Conservation (phyloP, 53 echinoderm and acorn worm species). For the Paracentrotus lividus region DNA sequence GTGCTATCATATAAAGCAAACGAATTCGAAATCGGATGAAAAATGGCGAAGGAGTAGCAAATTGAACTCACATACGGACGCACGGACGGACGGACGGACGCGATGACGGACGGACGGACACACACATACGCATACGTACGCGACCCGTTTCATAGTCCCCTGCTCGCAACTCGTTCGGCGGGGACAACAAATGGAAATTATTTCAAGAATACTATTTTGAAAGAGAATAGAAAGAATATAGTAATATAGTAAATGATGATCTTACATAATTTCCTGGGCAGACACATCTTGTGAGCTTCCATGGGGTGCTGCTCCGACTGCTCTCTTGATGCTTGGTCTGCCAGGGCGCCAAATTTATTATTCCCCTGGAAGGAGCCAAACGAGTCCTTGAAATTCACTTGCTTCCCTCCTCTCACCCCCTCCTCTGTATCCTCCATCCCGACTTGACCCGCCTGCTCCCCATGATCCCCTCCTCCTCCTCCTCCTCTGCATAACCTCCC, state of each 20-base stretch:
- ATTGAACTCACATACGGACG: too few species aligned
- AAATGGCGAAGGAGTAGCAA: too few species aligned
- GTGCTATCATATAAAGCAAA: too few species aligned
- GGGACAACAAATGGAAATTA: too few species aligned
- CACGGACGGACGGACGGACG: too few species aligned
- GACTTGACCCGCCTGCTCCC: conserved; percentile 30
- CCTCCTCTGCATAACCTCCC: not conserved
- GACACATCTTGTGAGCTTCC: conserved; percentile 28
- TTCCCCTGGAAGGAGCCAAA: conserved; percentile 69
- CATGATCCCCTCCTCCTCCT: conserved; percentile 32
- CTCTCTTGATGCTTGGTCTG: conserved; percentile 1
- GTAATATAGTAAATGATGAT: not conserved
- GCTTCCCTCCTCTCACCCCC: conserved; percentile 54
- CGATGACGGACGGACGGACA: too few species aligned
- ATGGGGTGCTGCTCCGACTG: not conserved
- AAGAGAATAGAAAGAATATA: not conserved
- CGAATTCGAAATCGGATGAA: too few species aligned
- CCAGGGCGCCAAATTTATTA: conserved; percentile 70
- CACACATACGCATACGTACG: too few species aligned
- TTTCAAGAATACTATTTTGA: too few species aligned
- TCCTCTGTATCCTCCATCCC: too few species aligned
- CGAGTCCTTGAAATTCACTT: conserved; percentile 58
- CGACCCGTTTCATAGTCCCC: too few species aligned
- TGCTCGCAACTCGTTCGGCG: too few species aligned
- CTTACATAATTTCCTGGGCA: conserved; percentile 81